These are phyloP conservation scores for Chaetophractus vellerosus DNA, from an alignment of 2,797 vertebrate genomes.

Conservation along the genomic window DNA sequence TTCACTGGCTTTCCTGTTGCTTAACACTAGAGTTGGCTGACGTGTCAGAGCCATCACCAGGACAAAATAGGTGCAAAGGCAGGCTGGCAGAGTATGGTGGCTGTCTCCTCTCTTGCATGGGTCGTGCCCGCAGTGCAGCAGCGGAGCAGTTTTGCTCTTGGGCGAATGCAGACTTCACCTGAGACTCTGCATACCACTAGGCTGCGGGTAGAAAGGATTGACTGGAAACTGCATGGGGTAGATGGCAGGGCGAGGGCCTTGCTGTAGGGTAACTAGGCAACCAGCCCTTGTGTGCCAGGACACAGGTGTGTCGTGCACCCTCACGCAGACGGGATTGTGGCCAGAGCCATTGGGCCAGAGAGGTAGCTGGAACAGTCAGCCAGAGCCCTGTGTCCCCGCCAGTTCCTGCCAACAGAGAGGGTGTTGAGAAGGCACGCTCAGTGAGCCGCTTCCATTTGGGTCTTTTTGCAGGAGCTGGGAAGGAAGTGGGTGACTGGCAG, in stretches of 20 bases:
- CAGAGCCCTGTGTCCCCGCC: rapidly evolving
- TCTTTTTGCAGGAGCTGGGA: not conserved
- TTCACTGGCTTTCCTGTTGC: not conserved
- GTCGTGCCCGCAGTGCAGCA: rapidly evolving
- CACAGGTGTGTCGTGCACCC: not conserved
- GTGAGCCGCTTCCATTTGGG: not conserved
- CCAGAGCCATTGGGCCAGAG: not conserved
- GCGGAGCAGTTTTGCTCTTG: rapidly evolving
- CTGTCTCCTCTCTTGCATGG: rapidly evolving
- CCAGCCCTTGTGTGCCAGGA: not conserved
- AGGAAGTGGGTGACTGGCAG: not conserved
- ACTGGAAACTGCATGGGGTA: not conserved
- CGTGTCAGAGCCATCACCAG: rapidly evolving
- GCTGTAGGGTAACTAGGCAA: not conserved
- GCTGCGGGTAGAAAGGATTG: rapidly evolving
- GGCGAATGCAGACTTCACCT: rapidly evolving
- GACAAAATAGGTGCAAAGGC: rapidly evolving
- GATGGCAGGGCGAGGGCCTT: not conserved
- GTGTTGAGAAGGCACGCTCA: not conserved
- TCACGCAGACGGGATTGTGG: not conserved
- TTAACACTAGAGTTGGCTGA: rapidly evolving
- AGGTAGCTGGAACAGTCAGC: rapidly evolving
- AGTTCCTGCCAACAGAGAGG: rapidly evolving
- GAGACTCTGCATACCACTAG: rapidly evolving
- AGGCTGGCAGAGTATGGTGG: rapidly evolving